These are phyloP conservation scores for Microctenopoma steveboyesi DNA, from an alignment of 2,797 vertebrate species.

Conservation along the genomic window DNA sequence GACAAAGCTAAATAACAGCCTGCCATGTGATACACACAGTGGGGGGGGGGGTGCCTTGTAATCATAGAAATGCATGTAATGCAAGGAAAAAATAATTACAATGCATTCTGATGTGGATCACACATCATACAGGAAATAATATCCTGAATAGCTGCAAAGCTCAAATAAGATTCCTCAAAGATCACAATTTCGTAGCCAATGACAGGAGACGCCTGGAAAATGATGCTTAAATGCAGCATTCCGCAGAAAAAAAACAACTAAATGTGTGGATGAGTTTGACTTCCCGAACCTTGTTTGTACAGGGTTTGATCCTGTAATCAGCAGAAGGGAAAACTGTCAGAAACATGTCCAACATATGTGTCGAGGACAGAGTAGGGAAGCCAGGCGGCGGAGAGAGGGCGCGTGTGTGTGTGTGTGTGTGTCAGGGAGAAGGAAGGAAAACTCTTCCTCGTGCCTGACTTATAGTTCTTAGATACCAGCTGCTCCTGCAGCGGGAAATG, in stretches of 20 bases:
- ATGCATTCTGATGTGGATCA: slow-evolving; percentile 50
- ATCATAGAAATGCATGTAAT: slow-evolving; percentile 63
- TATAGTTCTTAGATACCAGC: slow-evolving; percentile 54
- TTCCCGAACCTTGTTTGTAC: slow-evolving; percentile 62
- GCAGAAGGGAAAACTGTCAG: slow-evolving; percentile 58
- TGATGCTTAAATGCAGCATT: slow-evolving; percentile 53
- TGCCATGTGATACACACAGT: slow-evolving; percentile 39
- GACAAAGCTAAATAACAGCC: slow-evolving; percentile 38
- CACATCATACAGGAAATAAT: slow-evolving; percentile 59
- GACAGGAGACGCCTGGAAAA: slow-evolving; percentile 56
- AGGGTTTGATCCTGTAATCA: slow-evolving; percentile 68
- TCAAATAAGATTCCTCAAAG: slow-evolving; percentile 65
- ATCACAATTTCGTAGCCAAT: slow-evolving; percentile 66
- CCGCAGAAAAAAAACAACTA: slow-evolving; percentile 14
- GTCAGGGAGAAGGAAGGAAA: slow-evolving; percentile 34
- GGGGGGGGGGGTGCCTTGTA: slow-evolving; percentile 59
- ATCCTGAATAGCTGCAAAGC: slow-evolving; percentile 51
- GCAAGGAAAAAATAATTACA: slow-evolving; percentile 58
- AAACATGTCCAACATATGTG: slow-evolving; percentile 69
- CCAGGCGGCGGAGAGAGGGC: slow-evolving; percentile 12
- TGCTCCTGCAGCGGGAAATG: slow-evolving; percentile 52
- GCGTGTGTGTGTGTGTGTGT: slow-evolving; percentile 6
- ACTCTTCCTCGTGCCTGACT: slow-evolving; percentile 47
- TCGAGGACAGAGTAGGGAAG: background rate
- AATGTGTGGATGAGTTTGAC: slow-evolving; percentile 60